Conservation (phyloP, 2,888 invertebrate genomes). For the Acanthacorydalis orientalis region DNA sequence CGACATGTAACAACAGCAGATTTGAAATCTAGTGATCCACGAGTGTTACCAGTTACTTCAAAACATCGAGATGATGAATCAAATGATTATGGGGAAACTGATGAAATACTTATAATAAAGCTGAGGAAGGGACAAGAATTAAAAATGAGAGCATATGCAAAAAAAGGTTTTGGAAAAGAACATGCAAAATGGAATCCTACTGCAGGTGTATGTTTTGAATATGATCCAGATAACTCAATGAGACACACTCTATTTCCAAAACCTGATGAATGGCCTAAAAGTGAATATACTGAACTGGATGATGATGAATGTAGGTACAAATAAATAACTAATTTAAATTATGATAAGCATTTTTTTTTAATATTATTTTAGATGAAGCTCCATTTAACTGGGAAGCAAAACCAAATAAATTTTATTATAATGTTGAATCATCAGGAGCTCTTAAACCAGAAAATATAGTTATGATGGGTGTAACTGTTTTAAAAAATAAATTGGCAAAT, state of each 20-base stretch:
- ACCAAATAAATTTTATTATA: slow-evolving; percentile 93
- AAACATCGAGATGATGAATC: slow-evolving; percentile 83
- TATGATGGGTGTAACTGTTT: slow-evolving; percentile 77
- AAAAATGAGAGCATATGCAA: slow-evolving; percentile 88
- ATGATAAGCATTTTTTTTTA: not conserved
- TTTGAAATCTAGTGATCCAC: slow-evolving; percentile 76
- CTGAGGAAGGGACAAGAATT: slow-evolving; percentile 77
- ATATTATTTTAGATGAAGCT: slow-evolving; percentile 50
- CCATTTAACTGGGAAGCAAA: slow-evolving; percentile 87
- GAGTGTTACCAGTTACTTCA: slow-evolving; percentile 87
- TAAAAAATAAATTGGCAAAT: slow-evolving; percentile 92
- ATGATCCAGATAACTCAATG: slow-evolving; percentile 97
- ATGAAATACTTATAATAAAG: slow-evolving; percentile 66
- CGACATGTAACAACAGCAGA: slow-evolving; percentile 94
- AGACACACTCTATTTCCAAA: slow-evolving; percentile 89
- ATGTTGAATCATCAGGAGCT: slow-evolving; percentile 91
- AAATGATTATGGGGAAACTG: slow-evolving; percentile 84
- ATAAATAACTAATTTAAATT: not conserved
- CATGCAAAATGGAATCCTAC: slow-evolving; percentile 99
- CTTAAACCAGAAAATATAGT: slow-evolving; percentile 94
- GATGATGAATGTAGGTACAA: slow-evolving; percentile 61
- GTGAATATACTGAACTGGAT: slow-evolving; percentile 86
- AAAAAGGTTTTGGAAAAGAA: slow-evolving; percentile 94
- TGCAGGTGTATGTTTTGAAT: slow-evolving; percentile 95
- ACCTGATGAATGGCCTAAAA: slow-evolving; percentile 98